Percentiles rank a stretch among this genome's conserved stretches.
Conservation (phyloP, 1,140 invertebrate species). For the Frieseomelitta varia region DNA sequence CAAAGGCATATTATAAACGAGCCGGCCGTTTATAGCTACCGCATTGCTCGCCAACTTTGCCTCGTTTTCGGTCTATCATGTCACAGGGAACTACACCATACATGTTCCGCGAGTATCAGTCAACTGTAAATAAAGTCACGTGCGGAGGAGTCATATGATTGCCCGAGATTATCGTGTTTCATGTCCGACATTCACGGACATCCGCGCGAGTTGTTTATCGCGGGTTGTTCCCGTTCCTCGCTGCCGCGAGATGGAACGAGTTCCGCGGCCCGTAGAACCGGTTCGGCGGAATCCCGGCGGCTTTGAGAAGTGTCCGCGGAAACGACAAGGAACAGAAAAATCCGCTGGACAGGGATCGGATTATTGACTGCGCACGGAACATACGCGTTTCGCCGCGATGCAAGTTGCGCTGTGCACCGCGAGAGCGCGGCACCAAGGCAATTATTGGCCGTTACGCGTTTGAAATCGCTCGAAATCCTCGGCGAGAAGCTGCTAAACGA, state of each 20-base stretch:
- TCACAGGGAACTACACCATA: slow-evolving; percentile 74
- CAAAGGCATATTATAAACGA: slow-evolving; percentile 80
- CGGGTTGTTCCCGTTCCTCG: not conserved
- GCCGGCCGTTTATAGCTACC: slow-evolving; percentile 64
- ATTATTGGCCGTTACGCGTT: not conserved
- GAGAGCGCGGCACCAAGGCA: not conserved
- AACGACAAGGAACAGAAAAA: not conserved
- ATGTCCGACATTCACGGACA: not conserved
- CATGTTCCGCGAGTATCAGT: slow-evolving; percentile 70
- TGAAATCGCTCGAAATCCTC: not conserved
- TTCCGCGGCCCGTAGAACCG: not conserved
- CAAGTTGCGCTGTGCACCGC: not conserved
- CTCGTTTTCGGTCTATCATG: slow-evolving; percentile 72
- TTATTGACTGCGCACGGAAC: slow-evolving; percentile 8
- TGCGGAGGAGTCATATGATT: slow-evolving; percentile 84
- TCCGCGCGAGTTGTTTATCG: slow-evolving; percentile 13
- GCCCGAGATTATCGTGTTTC: slow-evolving; percentile 68
- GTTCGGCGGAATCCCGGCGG: slow-evolving; percentile 7
- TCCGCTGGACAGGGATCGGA: not conserved
- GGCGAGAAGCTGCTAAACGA: too few relatives aligned
- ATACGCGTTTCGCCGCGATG: not conserved
- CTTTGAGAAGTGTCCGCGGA: not conserved
- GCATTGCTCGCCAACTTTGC: slow-evolving; percentile 68
- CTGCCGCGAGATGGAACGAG: not conserved
- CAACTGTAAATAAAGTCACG: slow-evolving; percentile 84